Conservation (phyloP, 1,140 invertebrate species). For the Muscidifurax raptorellus region DNA sequence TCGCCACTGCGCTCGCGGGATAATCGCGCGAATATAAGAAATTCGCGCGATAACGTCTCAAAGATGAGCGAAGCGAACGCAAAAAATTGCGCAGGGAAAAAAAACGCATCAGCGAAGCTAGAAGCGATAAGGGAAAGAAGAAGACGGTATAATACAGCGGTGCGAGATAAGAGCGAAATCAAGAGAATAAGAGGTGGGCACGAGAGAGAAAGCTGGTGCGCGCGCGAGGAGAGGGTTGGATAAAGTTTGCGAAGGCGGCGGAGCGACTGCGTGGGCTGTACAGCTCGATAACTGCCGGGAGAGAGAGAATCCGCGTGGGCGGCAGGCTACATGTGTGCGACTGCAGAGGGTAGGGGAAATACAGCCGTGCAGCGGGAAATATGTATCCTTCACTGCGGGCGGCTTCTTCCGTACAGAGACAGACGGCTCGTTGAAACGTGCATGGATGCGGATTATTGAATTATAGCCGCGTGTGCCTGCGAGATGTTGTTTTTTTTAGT, state of each 20-base stretch:
- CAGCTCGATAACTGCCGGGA: slow-evolving; percentile 60
- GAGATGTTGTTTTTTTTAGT: no score
- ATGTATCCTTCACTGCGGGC: no score
- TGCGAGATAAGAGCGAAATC: neutral
- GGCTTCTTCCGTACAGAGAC: no score
- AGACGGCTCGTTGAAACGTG: no score
- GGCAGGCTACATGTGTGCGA: neutral
- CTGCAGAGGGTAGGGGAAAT: neutral
- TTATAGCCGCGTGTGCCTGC: no score
- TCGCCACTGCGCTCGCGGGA: no score
- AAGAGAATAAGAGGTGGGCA: neutral
- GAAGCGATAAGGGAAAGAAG: neutral
- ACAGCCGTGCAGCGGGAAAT: no score
- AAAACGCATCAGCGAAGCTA: neutral
- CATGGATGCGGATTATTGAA: no score
- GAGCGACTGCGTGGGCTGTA: slow-evolving; percentile 59
- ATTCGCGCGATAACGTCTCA: no score
- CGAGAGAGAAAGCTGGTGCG: neutral
- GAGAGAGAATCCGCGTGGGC: slow-evolving; percentile 31
- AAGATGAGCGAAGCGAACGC: no score
- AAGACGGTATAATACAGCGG: neutral
- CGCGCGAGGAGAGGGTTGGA: slow-evolving; percentile 2
- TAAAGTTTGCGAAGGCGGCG: slow-evolving; percentile 49
- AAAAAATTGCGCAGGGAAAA: no score
- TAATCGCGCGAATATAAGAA: no score